A percentile compares a stretch with the other conserved stretches of the same genome.
phyloP scores from a whole-genome alignment of 2,797 vertebrate genomes.

The Lophius americanus region DNA sequence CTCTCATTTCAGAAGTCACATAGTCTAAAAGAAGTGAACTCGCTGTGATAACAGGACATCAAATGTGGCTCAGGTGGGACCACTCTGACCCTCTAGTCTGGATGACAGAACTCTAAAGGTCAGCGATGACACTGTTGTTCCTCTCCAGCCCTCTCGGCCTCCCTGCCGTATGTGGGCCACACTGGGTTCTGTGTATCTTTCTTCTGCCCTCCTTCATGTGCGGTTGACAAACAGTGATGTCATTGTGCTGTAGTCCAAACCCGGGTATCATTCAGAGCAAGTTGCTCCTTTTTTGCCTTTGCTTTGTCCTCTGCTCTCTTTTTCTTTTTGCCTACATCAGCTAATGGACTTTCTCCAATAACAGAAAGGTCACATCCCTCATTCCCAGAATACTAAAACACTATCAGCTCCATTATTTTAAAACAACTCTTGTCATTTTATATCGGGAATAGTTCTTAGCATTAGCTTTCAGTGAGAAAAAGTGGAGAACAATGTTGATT shows the following conservation, averaged over 20 bases:
- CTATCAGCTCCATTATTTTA: conserved; percentile 16
- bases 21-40: neutral
- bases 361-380: conserved; percentile 24
- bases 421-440: neutral
- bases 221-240: conserved; percentile 60
- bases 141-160: conserved; percentile 18
- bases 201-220: conserved; percentile 35
- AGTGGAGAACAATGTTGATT: neutral
- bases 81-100: conserved; percentile 29
- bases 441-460: too few species aligned
- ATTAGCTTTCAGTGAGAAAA: neutral
- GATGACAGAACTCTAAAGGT: conserved; percentile 10
- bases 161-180: conserved; percentile 46
- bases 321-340: conserved; percentile 57
- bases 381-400: conserved; percentile 11
- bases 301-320: conserved; percentile 62
- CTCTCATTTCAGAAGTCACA: too few species aligned
- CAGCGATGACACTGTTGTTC: conserved; percentile 32
- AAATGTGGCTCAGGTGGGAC: neutral
- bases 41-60: neutral
- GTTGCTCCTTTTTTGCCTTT: conserved; percentile 42
- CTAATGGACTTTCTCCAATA: conserved; percentile 30
- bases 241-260: conserved; percentile 59
- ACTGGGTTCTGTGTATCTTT: conserved; percentile 30
- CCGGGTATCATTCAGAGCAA: conserved; percentile 54